These are phyloP conservation scores for Telmatochromis sp. DNA, from an alignment of 2,113 vertebrate genomes.

Conservation along the genomic window DNA sequence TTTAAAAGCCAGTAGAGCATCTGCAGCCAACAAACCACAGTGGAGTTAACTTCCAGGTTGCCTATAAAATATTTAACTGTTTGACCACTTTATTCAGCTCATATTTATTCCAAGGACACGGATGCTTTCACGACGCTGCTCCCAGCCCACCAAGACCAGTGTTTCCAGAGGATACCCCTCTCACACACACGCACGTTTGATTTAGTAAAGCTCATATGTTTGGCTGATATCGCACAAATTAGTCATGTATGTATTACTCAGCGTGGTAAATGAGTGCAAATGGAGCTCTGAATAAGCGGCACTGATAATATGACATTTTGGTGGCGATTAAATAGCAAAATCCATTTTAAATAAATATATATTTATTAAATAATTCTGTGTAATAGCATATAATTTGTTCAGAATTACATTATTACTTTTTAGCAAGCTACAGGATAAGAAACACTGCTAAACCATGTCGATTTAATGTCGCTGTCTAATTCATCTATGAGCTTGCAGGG, in stretches of 20 bases:
- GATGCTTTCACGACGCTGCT: not conserved
- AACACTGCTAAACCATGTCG: not conserved
- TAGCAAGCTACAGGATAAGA: not conserved
- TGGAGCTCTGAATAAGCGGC: not conserved
- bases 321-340: not conserved
- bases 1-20: conserved; percentile 14
- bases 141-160: not conserved
- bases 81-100: conserved; percentile 58
- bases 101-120: conserved; percentile 10
- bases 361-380: not conserved
- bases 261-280: not conserved
- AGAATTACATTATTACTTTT: not conserved
- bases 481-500: not conserved
- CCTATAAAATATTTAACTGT: conserved; percentile 61
- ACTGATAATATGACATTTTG: not conserved
- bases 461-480: not conserved
- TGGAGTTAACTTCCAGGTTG: conserved; percentile 59
- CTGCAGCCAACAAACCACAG: conserved; percentile 31
- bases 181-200: not conserved
- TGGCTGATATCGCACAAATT: not conserved
- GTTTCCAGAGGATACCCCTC: not conserved
- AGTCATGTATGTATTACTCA: not conserved
- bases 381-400: not conserved
- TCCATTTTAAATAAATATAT: not conserved
- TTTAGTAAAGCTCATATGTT: not conserved